Conservation (phyloP, 92 coral and sea anemone species). For the Blastomussa wellsi region DNA sequence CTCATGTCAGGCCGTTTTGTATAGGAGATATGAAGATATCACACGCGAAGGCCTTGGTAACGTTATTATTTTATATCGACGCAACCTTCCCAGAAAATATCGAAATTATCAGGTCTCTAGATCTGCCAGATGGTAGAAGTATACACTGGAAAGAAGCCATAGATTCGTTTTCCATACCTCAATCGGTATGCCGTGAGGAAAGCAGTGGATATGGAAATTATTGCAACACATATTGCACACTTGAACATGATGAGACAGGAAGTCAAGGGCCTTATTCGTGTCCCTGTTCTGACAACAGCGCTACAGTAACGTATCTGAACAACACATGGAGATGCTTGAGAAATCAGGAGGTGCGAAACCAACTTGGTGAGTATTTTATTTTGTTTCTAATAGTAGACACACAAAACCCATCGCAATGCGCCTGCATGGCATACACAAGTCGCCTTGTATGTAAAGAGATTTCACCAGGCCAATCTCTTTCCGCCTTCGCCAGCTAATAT, state of each 20-base stretch:
- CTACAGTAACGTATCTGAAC: not conserved
- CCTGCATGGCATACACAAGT: too few species aligned
- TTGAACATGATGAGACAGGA: not conserved
- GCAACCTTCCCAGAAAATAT: not conserved
- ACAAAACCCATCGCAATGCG: too few species aligned
- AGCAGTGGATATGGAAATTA: not conserved
- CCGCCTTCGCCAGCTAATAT: too few species aligned
- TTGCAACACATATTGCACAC: not conserved
- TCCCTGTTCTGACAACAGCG: not conserved
- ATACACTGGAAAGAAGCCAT: not conserved
- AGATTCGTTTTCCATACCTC: not conserved
- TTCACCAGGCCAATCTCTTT: too few species aligned
- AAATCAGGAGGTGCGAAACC: not conserved
- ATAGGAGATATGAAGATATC: not conserved
- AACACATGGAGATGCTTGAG: not conserved
- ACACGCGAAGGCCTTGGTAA: conserved; percentile 1
- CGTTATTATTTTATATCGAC: not conserved
- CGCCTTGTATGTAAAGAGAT: too few species aligned
- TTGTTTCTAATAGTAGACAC: not conserved
- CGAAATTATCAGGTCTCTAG: not conserved
- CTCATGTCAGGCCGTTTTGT: not conserved
- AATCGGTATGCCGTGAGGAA: not conserved
- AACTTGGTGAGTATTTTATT: not conserved
- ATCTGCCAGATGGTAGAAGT: not conserved
- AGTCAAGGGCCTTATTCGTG: not conserved